phyloP scores from a whole-genome alignment of 2,888 invertebrate species.

The Trachelus stipa region DNA sequence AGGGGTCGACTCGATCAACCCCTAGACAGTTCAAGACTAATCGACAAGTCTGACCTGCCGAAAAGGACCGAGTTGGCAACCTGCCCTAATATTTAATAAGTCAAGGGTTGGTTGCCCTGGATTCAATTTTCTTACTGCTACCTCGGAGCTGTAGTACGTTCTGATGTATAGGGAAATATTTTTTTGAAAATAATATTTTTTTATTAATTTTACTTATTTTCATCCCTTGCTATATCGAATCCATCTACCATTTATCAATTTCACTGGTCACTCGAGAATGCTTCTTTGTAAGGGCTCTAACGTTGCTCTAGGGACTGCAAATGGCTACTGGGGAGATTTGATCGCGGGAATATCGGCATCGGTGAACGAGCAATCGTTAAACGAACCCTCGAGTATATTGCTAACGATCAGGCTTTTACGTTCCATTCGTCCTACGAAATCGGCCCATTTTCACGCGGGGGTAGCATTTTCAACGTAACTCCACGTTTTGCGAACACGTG shows the following conservation, averaged over 20 bases:
- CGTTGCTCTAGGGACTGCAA: neutral
- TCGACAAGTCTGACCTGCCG: neutral
- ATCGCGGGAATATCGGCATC: slow-evolving; percentile 15
- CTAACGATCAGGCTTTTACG: slow-evolving; percentile 14
- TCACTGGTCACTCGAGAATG: neutral
- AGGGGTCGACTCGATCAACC: neutral
- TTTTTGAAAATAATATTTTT: neutral
- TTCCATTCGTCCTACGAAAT: neutral
- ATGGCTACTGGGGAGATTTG: slow-evolving; percentile 15
- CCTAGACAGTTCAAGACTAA: neutral
- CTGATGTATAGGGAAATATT: neutral
- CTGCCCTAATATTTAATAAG: neutral
- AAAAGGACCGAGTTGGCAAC: neutral
- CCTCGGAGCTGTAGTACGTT: neutral
- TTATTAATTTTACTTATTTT: neutral
- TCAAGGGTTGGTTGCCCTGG: neutral
- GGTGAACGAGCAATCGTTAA: slow-evolving; percentile 18
- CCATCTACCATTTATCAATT: neutral
- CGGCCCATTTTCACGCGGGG: neutral
- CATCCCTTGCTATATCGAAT: neutral
- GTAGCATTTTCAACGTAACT: neutral
- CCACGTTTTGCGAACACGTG: neutral
- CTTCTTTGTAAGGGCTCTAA: neutral
- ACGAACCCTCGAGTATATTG: slow-evolving; percentile 3
- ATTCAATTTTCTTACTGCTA: neutral